Base-by-base conservation (phyloP, 2,888 invertebrate genomes). In the Drosophila pseudotalamancana region DNA sequence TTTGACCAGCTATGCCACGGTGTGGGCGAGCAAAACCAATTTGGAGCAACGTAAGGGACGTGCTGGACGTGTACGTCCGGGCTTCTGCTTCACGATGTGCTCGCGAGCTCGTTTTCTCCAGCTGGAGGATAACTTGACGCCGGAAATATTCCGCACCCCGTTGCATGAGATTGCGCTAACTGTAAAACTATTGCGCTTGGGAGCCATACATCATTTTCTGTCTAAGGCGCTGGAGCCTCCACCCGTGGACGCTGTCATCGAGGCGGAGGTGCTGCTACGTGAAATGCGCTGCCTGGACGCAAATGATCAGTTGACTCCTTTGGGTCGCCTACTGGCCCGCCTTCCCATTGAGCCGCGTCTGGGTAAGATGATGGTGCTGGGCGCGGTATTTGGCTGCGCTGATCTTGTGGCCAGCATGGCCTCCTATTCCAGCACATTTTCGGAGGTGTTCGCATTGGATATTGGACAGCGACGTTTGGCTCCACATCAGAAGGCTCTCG, bases 111-210 rank as follows among this genome's bases (percentile, higher is more conserved):
- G 97, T 14, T 96, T 91, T 90, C 93, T 94, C 0, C 94, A 93
- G 53, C 92, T 97, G 45, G 97, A 97, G 3, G 96, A 98, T 81
- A 97, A 99, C 87, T 95, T 96, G 90, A 97, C 98, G 0, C 98
- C 99, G 0, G 99, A 99, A 93, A 99, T 99, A 94, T 98, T 99
- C 92, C 94, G 99, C 50, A 99, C 99, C 0, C 99, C 99, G 0
- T 92, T 99, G 12, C 99, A 99, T 88, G 99, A 99, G 90, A 92
- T 99, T 54, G 97, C 98, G 0, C 93, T 99, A 50, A 96, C 97
- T 34, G 97, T 98, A 56, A 98, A 92, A 89, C 92, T 99, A 6
- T 93, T 99, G 2, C 94, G 97, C 2, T 93, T 99, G 4, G 99
- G 99, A 48, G 94, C 95, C 19, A 98, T 99, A 87, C 97, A 97